Conservation (phyloP, 2,113 vertebrate species). For the Petromus typicus region DNA sequence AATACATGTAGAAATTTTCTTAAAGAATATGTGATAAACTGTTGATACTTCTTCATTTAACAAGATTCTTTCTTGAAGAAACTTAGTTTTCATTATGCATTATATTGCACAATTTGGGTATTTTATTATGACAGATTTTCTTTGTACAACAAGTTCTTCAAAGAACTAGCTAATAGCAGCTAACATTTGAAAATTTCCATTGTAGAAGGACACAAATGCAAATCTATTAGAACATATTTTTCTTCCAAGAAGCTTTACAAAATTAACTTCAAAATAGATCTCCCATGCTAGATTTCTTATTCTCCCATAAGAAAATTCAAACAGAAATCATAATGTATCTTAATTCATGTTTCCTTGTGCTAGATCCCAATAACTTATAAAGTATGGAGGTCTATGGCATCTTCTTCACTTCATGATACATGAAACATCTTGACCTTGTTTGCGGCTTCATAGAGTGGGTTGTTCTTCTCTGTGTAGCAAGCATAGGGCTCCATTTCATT, state of each 20-base stretch:
- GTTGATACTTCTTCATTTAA: not conserved
- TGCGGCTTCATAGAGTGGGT: slow-evolving; percentile 76
- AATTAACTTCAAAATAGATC: not conserved
- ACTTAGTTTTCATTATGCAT: slow-evolving; percentile 49
- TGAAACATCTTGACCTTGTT: not conserved
- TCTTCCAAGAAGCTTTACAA: slow-evolving; percentile 37
- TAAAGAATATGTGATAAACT: slow-evolving; percentile 34
- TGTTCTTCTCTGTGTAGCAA: slow-evolving; percentile 77
- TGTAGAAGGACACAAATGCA: not conserved
- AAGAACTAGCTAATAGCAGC: slow-evolving; percentile 43
- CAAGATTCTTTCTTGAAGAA: slow-evolving; percentile 40
- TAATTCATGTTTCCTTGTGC: slow-evolving; percentile 6
- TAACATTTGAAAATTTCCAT: slow-evolving; percentile 52
- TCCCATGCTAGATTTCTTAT: slow-evolving; percentile 41
- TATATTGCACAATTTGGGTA: slow-evolving; percentile 20
- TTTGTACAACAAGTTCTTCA: slow-evolving; percentile 46
- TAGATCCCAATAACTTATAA: not conserved
- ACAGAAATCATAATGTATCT: not conserved
- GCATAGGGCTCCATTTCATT: slow-evolving; percentile 81
- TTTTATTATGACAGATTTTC: not conserved
- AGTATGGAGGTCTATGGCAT: not conserved
- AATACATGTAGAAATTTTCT: slow-evolving; percentile 11
- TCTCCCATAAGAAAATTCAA: slow-evolving; percentile 35
- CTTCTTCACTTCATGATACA: not conserved
- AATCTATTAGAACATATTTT: slow-evolving; percentile 4